A percentile compares a stretch with the other conserved stretches of the same genome.
Evolutionary conservation across 2,888 invertebrate species (phyloP).

Genomic region (Cantharis rustica): DNA sequence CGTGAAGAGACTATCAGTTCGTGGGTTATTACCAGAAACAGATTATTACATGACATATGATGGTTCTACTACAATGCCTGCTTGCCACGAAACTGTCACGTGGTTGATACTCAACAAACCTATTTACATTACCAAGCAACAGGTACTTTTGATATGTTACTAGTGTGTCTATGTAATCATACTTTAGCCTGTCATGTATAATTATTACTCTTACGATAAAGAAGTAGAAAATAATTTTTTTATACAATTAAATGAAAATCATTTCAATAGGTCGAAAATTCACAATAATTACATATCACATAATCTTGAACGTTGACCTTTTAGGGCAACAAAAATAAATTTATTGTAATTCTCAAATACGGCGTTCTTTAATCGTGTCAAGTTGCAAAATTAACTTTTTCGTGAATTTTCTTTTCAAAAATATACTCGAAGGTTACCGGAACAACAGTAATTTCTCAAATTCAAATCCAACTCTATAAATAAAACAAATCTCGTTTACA

Average conservation of each 20-base stretch:
- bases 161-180: constrained; percentile 21
- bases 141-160: constrained; percentile 63
- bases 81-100: constrained; percentile 97
- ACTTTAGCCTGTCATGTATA: constrained; percentile 33
- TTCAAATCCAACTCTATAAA: neutral
- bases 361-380: neutral
- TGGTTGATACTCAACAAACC: constrained; percentile 99
- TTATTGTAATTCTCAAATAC: neutral
- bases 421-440: neutral
- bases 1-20: constrained; percentile 83
- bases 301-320: neutral
- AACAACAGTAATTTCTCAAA: neutral
- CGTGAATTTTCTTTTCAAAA: neutral
- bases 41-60: constrained; percentile 98
- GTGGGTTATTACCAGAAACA: constrained; percentile 88
- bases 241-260: neutral
- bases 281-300: neutral
- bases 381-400: neutral
- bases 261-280: neutral
- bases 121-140: constrained; percentile 96
- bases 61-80: constrained; percentile 95
- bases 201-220: constrained; percentile 25
- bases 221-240: constrained; percentile 10
- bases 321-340: neutral
- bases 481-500: no score